Evolutionary conservation across 2,113 vertebrate genomes (phyloP), one percentile per base, ranked within the genome.

Genomic region (Gambusia holbrooki): DNA sequence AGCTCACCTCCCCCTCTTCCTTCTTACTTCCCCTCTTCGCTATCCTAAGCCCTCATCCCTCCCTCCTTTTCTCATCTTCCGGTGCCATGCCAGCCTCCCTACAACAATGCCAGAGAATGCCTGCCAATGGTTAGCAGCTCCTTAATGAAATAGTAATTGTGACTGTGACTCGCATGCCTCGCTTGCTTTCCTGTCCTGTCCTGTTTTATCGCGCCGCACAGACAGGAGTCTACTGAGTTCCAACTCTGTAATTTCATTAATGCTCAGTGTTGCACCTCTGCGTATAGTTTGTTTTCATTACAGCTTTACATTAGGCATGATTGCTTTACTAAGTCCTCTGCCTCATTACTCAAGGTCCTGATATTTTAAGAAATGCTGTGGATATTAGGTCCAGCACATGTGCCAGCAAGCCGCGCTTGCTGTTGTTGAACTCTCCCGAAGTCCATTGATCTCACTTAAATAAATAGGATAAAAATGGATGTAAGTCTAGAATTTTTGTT

Each of bases 121-220:
- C 76, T 90, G 90, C 88, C 86, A 92, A 89, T 75, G 62, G 71
- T 76, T 58, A 79, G 85, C 84, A 79, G 85, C 89, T 77, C 85
- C 88, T 90, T 90, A 92, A 93, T 94, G 88, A 93, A 93, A 93
- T 88, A 90, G 88, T 94, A 90, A 93, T 93, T 91, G 92, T 91
- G 82, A 90, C 89, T 92, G 91, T 87, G 84, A 89, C 86, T 86
- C 72, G 78, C 91, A 88, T 85, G 81, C 87, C 87, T 88, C 87
- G 72, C 81, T 88, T 88, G 82, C 76, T 83, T 70, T 71, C 58
- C 83, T 83, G 79, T 85, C 77, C 83, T 87, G 83, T 89, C 91
- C 81, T 85, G 85, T 90, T 88, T 88, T 74, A 82, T 84, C 81
- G 68, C 84, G 82, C 87, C 76, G 75, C 81, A 66, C 87, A 76